Evolutionary conservation across 30 jellyfish, hydroid and myxozoan genomes (phyloP).

Genomic region (Aurelia coerulea): DNA sequence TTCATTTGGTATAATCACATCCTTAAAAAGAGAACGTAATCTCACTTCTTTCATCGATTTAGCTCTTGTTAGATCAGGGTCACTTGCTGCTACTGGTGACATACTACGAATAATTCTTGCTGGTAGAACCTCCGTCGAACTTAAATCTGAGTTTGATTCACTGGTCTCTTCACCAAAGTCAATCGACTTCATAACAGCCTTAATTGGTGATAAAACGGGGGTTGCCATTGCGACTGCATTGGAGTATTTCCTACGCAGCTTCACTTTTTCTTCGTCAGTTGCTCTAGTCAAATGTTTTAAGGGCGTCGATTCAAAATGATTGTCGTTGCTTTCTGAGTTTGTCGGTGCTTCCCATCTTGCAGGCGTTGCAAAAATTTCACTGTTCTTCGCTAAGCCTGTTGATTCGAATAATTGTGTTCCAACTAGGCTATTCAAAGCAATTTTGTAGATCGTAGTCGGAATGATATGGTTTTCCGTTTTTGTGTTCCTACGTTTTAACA

Average conservation of each 20-base stretch:
- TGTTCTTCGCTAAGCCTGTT: slow-evolving; percentile 48
- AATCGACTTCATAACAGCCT: slow-evolving; percentile 47
- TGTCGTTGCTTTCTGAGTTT: slow-evolving; percentile 16
- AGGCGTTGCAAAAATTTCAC: slow-evolving; percentile 50
- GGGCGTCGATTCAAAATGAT: slow-evolving; percentile 58
- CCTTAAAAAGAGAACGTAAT: slow-evolving; percentile 43
- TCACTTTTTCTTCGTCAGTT: slow-evolving; percentile 53
- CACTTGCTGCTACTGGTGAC: slow-evolving; percentile 65
- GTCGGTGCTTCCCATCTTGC: slow-evolving; percentile 56
- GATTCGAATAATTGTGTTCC: slow-evolving; percentile 60
- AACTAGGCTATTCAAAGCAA: slow-evolving; percentile 70
- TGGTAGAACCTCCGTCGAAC: slow-evolving; percentile 10
- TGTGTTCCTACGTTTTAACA: slow-evolving; percentile 21
- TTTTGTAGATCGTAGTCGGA: slow-evolving; percentile 58
- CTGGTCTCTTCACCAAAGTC: slow-evolving; percentile 67
- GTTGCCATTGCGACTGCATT: slow-evolving; percentile 80
- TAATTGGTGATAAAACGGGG: slow-evolving; percentile 66
- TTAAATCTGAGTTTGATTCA: slow-evolving; percentile 45
- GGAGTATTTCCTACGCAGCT: slow-evolving; percentile 71
- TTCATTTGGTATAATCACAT: slow-evolving; percentile 8
- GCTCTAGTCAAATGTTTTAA: slow-evolving; percentile 18
- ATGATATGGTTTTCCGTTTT: slow-evolving; percentile 24
- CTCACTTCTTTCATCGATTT: slow-evolving; percentile 41
- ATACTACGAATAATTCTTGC: slow-evolving; percentile 25
- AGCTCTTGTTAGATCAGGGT: slow-evolving; percentile 57